Evolutionary conservation across 2,797 vertebrate genomes (phyloP).

Genomic region (Telmatherina bonti): DNA sequence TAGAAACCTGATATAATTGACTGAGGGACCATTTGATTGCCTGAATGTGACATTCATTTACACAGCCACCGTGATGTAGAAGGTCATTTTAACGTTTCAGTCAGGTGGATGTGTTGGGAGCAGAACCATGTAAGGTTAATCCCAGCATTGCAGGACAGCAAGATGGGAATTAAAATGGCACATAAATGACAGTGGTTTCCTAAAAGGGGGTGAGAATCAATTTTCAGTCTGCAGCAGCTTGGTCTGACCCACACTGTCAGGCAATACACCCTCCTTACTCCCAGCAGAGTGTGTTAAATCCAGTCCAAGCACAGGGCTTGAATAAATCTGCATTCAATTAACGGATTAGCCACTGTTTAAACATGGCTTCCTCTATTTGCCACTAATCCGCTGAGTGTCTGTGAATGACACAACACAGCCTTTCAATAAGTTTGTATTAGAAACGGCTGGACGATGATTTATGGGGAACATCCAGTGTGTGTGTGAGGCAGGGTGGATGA

Average conservation of each 20-base stretch:
- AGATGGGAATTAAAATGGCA: constrained; percentile 68
- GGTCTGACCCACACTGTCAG: constrained; percentile 69
- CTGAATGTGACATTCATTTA: constrained; percentile 68
- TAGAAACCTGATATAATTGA: constrained; percentile 61
- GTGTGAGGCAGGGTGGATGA: background rate
- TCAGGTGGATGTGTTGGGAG: constrained; percentile 51
- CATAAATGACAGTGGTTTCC: constrained; percentile 73
- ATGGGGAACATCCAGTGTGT: constrained; percentile 16
- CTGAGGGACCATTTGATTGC: constrained; percentile 60
- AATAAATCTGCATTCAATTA: constrained; percentile 90
- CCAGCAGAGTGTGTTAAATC: constrained; percentile 78
- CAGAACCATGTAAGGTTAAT: constrained; percentile 61
- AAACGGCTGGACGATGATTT: constrained; percentile 48
- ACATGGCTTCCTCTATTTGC: constrained; percentile 78
- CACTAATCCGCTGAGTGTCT: constrained; percentile 80
- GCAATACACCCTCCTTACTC: constrained; percentile 49
- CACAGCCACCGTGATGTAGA: constrained; percentile 51
- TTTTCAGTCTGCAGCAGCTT: constrained; percentile 71
- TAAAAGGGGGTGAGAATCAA: constrained; percentile 78
- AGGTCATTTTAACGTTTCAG: constrained; percentile 51
- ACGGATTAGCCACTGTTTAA: constrained; percentile 85
- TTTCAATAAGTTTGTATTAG: constrained; percentile 54
- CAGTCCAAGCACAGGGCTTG: constrained; percentile 76
- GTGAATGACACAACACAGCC: constrained; percentile 60
- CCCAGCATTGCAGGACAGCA: constrained; percentile 33